A percentile compares a stretch with the other conserved stretches of the same genome.
Evolutionary conservation across 2,797 vertebrate species (phyloP).

Genomic region (Leptoclinus maculatus): DNA sequence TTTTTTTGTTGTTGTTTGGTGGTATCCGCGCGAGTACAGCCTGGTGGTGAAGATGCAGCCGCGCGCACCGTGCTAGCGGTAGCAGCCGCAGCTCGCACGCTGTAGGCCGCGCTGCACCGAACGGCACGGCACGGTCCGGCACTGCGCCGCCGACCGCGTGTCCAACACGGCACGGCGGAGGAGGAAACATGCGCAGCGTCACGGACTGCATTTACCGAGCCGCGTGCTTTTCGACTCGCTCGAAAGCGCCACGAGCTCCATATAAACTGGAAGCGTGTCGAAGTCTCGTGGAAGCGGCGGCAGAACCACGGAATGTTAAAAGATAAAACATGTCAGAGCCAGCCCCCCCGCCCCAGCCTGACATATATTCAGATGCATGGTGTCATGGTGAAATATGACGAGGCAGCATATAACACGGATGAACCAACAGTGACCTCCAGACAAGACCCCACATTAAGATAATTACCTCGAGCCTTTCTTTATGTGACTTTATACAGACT

Average conservation of each 20-base stretch:
- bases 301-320: background rate
- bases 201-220: background rate
- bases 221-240: slow-evolving; percentile 6
- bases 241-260: background rate
- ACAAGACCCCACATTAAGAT: background rate
- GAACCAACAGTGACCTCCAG: slow-evolving; percentile 13
- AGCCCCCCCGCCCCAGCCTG: background rate
- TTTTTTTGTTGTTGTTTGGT: background rate
- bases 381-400: background rate
- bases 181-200: background rate
- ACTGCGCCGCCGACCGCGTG: slow-evolving; percentile 46
- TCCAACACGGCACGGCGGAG: slow-evolving; percentile 9
- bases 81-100: slow-evolving; percentile 46
- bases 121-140: slow-evolving; percentile 8
- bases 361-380: slow-evolving; percentile 2
- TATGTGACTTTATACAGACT: background rate
- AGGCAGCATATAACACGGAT: background rate
- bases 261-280: background rate
- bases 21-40: slow-evolving; percentile 2
- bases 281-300: slow-evolving; percentile 7
- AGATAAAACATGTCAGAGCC: background rate
- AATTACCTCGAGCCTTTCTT: background rate
- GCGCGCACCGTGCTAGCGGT: slow-evolving; percentile 76
- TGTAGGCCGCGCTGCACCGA: slow-evolving; percentile 66
- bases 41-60: slow-evolving; percentile 22